Base-by-base conservation (phyloP, 2,888 invertebrate species). In the Torymus aiolomorphi region DNA sequence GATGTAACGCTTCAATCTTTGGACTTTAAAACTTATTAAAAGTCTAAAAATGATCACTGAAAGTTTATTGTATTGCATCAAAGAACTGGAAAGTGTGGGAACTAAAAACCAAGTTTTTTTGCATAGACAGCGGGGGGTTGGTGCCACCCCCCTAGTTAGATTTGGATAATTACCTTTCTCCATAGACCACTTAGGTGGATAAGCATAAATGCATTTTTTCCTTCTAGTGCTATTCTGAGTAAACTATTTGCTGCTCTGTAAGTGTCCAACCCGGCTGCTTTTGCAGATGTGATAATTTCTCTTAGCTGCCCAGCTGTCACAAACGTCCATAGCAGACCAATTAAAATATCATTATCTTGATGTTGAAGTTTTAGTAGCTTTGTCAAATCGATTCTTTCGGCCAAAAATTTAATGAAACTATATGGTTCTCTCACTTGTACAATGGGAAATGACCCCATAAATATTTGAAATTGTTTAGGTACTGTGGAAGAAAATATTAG, bases 371-470 rank as follows among this genome's bases (percentile, higher is more conserved):
- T 92, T 11, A 98, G 90, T 42, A 97, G 86, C 31, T 92, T 91
- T 0, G 95, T 94, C 0, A 98, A 88, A 88, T 97, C 93, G 51
- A 97, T 84, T 74, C 96, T 91, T 88, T 96, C 95, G 0, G 93
- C 94, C 69, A 96, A 87, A 90, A 93, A 97, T 90, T 94, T 94
- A 10, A 98, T 92, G 0, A 96, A 93, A 0, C 95, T 94, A 88
- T 96, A 98, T 0, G 97, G 98, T 86, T 97, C 97, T 76, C 96
- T 91, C 0, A 98, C 92, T 90, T 98, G 98, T 0, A 98, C 96
- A 82, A 98, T 97, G 10, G 98, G 98, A 90, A 95, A 98, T 0
- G 97, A 97, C 0, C 98, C 98, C 93, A 97, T 95, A 0, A 98
- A 90, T 78, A 97, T 96, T 91, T 98, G 98, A 83, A 97, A 90